Conservation (phyloP, 2,113 vertebrate species). For the Callipepla californica region DNA sequence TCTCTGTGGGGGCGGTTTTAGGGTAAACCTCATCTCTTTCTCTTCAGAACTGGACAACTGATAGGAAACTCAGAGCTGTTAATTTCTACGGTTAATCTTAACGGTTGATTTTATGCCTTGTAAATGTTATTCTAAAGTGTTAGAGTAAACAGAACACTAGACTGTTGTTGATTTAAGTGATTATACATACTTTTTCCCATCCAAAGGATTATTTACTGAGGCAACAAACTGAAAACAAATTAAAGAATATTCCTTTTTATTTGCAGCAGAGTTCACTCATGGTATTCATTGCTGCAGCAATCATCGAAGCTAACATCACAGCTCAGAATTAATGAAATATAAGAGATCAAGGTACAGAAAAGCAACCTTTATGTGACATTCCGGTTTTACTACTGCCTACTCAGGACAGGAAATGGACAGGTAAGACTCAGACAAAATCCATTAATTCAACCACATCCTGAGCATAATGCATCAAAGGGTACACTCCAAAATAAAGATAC, state of each 20-base stretch:
- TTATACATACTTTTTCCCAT: conserved; percentile 57
- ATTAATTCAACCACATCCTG: conserved; percentile 54
- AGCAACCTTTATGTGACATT: conserved; percentile 39
- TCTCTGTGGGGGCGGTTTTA: neutral
- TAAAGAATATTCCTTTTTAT: conserved; percentile 24
- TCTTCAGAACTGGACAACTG: conserved; percentile 35
- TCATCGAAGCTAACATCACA: neutral
- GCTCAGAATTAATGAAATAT: neutral
- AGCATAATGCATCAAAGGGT: neutral
- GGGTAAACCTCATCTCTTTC: neutral
- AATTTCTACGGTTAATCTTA: conserved; percentile 55
- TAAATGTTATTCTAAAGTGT: conserved; percentile 61
- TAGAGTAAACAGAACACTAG: conserved; percentile 61
- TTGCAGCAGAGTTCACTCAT: neutral
- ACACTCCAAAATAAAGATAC: neutral
- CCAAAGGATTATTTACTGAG: conserved; percentile 63
- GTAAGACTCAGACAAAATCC: conserved; percentile 4
- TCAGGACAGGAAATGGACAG: conserved; percentile 12
- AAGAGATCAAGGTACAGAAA: neutral
- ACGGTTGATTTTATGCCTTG: conserved; percentile 28
- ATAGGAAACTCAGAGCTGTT: conserved; percentile 39
- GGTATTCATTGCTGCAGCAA: conserved; percentile 25
- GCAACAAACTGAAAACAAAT: conserved; percentile 53
- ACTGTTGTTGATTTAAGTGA: conserved; percentile 66
- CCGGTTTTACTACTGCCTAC: conserved; percentile 7